phyloP scores from a whole-genome alignment of 2,113 vertebrate species.

The Agapornis roseicollis region DNA sequence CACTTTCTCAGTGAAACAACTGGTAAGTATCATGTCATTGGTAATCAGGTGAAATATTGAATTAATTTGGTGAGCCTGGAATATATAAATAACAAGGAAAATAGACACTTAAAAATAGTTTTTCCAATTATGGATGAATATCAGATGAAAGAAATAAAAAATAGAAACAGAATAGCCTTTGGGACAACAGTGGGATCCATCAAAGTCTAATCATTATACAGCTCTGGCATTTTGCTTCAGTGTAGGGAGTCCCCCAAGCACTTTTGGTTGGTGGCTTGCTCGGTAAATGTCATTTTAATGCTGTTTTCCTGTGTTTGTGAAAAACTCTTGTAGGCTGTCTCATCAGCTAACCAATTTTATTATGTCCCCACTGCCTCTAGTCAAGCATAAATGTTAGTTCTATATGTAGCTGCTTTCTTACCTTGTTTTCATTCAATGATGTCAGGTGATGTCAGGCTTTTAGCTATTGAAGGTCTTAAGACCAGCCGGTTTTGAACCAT shows the following conservation, averaged over 20 bases:
- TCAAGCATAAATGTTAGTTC: slow-evolving; percentile 52
- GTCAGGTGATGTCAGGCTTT: not conserved
- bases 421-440: not conserved
- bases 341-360: slow-evolving; percentile 29
- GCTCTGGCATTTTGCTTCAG: slow-evolving; percentile 63
- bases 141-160: slow-evolving; percentile 54
- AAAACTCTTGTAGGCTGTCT: slow-evolving; percentile 60
- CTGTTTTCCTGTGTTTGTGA: slow-evolving; percentile 44
- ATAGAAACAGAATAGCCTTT: slow-evolving; percentile 54
- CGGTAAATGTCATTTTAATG: slow-evolving; percentile 74
- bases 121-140: slow-evolving; percentile 44
- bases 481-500: slow-evolving; percentile 29
- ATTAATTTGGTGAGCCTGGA: slow-evolving; percentile 6
- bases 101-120: slow-evolving; percentile 54
- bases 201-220: slow-evolving; percentile 60
- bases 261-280: slow-evolving; percentile 52
- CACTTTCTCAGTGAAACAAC: not conserved
- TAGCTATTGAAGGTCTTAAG: not conserved
- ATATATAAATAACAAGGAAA: slow-evolving; percentile 35
- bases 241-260: slow-evolving; percentile 46
- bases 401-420: slow-evolving; percentile 32
- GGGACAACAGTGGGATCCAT: slow-evolving; percentile 46
- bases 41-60: not conserved
- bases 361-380: not conserved
- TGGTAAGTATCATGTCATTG: not conserved